Percentiles rank a stretch among this genome's conserved stretches.
Evolutionary conservation across 2,797 vertebrate species (phyloP).

Genomic region (Carduelis carduelis): DNA sequence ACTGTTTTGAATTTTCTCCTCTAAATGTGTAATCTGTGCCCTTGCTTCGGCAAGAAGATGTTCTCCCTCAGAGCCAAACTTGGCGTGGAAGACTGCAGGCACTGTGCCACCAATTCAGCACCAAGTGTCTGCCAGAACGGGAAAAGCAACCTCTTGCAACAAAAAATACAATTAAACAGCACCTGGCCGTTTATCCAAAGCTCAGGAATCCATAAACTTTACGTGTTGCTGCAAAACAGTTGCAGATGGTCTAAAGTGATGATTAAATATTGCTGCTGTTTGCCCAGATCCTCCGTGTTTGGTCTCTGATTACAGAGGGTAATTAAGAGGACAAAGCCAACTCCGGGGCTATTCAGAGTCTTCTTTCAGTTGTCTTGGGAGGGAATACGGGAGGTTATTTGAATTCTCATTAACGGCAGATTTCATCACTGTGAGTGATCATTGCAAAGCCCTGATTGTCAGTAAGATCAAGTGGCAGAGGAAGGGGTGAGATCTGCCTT

Average conservation of each 20-base stretch:
- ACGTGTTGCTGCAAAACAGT: slow-evolving; percentile 54
- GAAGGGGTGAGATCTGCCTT: not conserved
- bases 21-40: slow-evolving; percentile 52
- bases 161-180: slow-evolving; percentile 37
- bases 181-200: slow-evolving; percentile 57
- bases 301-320: slow-evolving; percentile 10
- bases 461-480: not conserved
- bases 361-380: not conserved
- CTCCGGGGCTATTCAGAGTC: not conserved
- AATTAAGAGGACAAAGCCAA: slow-evolving; percentile 58
- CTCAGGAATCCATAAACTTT: slow-evolving; percentile 58
- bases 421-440: not conserved
- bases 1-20: slow-evolving; percentile 40
- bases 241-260: slow-evolving; percentile 69
- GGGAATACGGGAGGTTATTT: not conserved
- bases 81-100: slow-evolving; percentile 28
- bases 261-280: slow-evolving; percentile 62
- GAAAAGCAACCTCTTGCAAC: slow-evolving; percentile 1
- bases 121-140: slow-evolving; percentile 14
- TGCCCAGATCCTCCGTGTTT: slow-evolving; percentile 27
- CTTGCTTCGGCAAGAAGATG: slow-evolving; percentile 44
- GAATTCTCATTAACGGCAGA: not conserved
- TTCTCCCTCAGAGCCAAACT: slow-evolving; percentile 11
- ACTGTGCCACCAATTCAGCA: slow-evolving; percentile 11
- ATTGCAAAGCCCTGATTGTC: not conserved